Evolutionary conservation across 2,888 invertebrate genomes (phyloP).

Genomic region (Ferrisia virgata): DNA sequence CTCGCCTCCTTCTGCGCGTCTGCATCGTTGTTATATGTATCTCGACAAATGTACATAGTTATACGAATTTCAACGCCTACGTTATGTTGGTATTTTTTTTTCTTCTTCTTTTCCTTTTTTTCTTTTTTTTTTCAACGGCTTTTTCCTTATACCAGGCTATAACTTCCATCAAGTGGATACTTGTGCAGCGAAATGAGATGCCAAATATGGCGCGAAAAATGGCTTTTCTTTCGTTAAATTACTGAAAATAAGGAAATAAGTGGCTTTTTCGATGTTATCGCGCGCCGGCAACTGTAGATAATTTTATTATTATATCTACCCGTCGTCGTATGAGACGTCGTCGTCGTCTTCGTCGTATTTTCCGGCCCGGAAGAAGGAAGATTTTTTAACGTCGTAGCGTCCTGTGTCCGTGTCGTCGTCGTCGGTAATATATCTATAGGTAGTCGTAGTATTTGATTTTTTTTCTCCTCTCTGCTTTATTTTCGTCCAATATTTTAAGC

Average conservation of each 20-base stretch:
- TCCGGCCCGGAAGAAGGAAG: background rate
- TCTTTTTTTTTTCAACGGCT: background rate
- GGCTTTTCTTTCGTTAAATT: background rate
- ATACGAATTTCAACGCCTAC: background rate
- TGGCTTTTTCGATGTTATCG: background rate
- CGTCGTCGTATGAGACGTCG: too few species aligned
- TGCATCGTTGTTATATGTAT: too few species aligned
- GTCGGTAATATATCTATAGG: background rate
- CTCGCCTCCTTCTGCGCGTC: background rate
- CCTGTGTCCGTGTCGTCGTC: background rate
- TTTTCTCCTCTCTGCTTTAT: background rate
- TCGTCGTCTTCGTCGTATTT: background rate
- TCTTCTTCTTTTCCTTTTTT: background rate
- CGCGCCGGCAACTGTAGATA: background rate
- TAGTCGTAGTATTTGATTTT: background rate
- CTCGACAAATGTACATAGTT: background rate
- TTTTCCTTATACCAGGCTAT: background rate
- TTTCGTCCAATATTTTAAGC: background rate
- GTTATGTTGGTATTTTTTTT: too few species aligned
- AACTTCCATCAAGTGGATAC: background rate
- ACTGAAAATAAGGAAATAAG: slow-evolving; percentile 15
- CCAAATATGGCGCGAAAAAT: slow-evolving; percentile 14
- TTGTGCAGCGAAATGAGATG: background rate
- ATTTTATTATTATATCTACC: slow-evolving; percentile 11
- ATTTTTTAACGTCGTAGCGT: background rate